Conservation (phyloP, 2,797 vertebrate species). For the Macropodus opercularis region DNA sequence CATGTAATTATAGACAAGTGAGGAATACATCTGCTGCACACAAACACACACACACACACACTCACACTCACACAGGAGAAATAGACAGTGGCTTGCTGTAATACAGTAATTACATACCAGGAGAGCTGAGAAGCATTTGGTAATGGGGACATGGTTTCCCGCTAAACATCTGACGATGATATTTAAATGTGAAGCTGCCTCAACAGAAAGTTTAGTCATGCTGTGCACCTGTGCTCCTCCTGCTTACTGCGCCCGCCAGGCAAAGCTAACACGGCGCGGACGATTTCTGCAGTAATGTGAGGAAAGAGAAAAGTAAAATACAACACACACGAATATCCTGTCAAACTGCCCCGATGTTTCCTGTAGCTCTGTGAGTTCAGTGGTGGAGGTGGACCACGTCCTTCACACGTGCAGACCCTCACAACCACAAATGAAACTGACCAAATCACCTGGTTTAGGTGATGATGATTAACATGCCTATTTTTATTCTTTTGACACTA, state of each 20-base stretch:
- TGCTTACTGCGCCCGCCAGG: too few species aligned
- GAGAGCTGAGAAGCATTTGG: slow-evolving; percentile 52
- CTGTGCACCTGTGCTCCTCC: slow-evolving; percentile 54
- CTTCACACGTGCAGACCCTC: slow-evolving; percentile 2
- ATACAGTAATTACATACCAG: slow-evolving; percentile 68
- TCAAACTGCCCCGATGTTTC: background rate
- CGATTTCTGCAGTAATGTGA: background rate
- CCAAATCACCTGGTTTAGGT: background rate
- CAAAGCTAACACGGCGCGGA: background rate
- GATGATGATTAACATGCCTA: too few species aligned
- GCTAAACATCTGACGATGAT: slow-evolving; percentile 55
- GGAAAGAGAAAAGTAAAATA: background rate
- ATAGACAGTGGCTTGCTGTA: slow-evolving; percentile 58
- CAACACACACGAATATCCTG: background rate
- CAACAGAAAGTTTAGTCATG: slow-evolving; percentile 19
- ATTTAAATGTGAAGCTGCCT: slow-evolving; percentile 51
- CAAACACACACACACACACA: slow-evolving; percentile 45
- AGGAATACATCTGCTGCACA: slow-evolving; percentile 67
- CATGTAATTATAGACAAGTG: slow-evolving; percentile 77
- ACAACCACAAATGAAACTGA: background rate
- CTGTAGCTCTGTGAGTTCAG: background rate
- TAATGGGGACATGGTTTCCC: slow-evolving; percentile 44
- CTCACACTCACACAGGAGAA: slow-evolving; percentile 22
- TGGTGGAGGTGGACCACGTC: background rate
- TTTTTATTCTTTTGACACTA: slow-evolving; percentile 24